phyloP scores from a whole-genome alignment of 2,113 vertebrate species.

The Pteronura brasiliensis region DNA sequence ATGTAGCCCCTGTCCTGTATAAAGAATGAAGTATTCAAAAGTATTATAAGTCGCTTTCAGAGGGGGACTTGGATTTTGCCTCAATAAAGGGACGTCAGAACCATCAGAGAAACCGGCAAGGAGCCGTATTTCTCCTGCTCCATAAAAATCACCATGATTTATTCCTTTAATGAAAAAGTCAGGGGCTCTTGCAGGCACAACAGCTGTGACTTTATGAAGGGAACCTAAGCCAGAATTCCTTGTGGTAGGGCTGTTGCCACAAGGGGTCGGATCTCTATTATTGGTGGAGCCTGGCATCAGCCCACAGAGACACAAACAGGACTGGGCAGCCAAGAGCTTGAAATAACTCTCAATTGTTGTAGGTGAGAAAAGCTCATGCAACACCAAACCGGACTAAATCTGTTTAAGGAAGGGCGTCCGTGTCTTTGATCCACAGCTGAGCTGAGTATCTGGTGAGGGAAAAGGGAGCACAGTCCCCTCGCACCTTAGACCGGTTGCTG shows the following conservation, averaged over 20 bases:
- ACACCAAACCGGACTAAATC: neutral
- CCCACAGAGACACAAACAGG: neutral
- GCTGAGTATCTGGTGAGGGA: neutral
- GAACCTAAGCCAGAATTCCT: constrained; percentile 28
- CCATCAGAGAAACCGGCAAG: neutral
- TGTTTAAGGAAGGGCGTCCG: neutral
- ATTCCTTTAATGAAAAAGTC: constrained; percentile 47
- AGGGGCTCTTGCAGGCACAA: neutral
- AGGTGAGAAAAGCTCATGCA: neutral
- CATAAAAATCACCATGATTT: constrained; percentile 36
- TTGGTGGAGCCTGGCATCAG: neutral
- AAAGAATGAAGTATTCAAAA: neutral
- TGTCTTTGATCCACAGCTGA: neutral
- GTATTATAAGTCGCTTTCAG: neutral
- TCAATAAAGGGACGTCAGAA: neutral
- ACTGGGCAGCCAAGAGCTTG: neutral
- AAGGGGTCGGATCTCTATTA: constrained; percentile 13
- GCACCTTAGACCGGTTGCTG: neutral
- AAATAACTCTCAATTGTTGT: neutral
- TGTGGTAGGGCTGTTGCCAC: neutral
- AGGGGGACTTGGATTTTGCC: neutral
- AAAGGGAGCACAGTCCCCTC: neutral
- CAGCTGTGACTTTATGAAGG: constrained; percentile 39
- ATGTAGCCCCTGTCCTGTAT: neutral
- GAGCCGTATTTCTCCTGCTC: neutral